phyloP scores from a whole-genome alignment of 2,113 vertebrate genomes.

The Spheniscus mendiculus region DNA sequence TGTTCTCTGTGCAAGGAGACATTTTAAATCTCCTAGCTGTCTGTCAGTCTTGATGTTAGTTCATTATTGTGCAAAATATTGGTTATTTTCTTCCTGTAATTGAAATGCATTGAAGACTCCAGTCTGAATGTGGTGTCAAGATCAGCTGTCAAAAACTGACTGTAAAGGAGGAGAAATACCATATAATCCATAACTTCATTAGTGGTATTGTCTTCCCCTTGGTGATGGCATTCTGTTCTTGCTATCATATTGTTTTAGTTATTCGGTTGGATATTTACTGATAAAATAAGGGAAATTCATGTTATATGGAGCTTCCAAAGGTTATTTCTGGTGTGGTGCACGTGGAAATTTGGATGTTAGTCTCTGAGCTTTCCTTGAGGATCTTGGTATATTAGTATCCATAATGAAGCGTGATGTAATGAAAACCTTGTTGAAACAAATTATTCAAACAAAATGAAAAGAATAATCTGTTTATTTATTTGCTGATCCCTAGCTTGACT shows the following conservation, averaged over 20 bases:
- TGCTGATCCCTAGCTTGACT: not conserved
- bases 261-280: not conserved
- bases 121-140: not conserved
- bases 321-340: not conserved
- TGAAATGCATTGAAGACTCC: not conserved
- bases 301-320: not conserved
- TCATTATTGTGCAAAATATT: not conserved
- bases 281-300: not conserved
- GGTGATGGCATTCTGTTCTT: not conserved
- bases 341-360: not conserved
- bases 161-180: not conserved
- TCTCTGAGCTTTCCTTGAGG: not conserved
- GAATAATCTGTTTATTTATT: slow-evolving; percentile 30
- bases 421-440: not conserved
- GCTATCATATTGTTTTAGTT: not conserved
- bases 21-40: not conserved
- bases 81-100: not conserved
- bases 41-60: not conserved
- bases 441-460: slow-evolving; percentile 4
- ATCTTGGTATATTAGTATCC: not conserved
- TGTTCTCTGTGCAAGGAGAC: not conserved
- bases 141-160: not conserved
- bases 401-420: not conserved
- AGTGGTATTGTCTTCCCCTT: not conserved
- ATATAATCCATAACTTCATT: not conserved